Percentiles rank a stretch among this genome's conserved stretches.
Conservation (phyloP, 2,113 vertebrate genomes). For the Mustela lutreola region DNA sequence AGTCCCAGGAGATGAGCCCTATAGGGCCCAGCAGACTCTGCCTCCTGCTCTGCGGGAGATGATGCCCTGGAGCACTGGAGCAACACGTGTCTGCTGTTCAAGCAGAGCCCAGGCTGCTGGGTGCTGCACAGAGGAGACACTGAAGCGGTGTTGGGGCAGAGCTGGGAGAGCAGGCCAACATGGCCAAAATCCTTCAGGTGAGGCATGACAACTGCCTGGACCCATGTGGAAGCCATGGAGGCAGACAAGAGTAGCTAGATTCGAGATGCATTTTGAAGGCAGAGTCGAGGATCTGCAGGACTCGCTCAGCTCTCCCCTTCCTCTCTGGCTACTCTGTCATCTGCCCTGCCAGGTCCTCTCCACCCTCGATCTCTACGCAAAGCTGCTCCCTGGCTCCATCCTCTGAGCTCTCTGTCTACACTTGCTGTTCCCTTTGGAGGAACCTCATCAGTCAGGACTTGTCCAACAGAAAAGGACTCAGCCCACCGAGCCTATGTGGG, state of each 20-base stretch:
- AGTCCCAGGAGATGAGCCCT: not conserved
- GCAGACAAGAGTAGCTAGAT: not conserved
- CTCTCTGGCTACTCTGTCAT: not conserved
- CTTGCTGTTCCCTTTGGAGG: not conserved
- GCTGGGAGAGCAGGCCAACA: rapidly evolving
- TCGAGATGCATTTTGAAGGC: not conserved
- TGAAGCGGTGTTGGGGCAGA: not conserved
- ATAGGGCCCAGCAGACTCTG: not conserved
- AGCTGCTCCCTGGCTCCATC: not conserved
- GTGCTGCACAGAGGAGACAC: no score
- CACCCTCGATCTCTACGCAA: not conserved
- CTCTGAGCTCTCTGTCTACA: not conserved
- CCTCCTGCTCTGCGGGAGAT: not conserved
- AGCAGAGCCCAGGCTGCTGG: not conserved
- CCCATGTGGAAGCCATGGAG: not conserved
- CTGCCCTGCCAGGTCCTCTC: not conserved
- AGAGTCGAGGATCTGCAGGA: not conserved
- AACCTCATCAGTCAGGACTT: not conserved
- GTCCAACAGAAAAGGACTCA: not conserved
- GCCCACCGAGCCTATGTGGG: not conserved
- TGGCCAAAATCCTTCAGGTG: not conserved
- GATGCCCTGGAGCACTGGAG: not conserved
- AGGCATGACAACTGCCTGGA: rapidly evolving
- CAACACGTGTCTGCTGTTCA: not conserved
- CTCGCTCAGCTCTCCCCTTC: not conserved